Evolutionary conservation across 2,888 invertebrate genomes (phyloP), one percentile per base, ranked within the genome.

Genomic region (Hoplodrina blanda): DNA sequence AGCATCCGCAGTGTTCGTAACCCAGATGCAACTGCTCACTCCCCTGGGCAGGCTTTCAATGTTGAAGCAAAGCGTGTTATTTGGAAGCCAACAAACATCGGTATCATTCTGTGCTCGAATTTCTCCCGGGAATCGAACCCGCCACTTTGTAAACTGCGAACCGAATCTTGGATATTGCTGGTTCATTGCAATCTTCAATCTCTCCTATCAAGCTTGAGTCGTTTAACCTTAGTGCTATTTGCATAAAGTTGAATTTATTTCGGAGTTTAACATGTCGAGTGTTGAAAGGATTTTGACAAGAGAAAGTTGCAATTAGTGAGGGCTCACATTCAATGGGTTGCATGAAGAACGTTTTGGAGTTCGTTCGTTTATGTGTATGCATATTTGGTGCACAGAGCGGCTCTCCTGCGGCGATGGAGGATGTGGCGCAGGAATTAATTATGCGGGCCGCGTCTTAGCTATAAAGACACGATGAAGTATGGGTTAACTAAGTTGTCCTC

Each of bases 141-240:
- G 60, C 84, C 66, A 84, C 82, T 84, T 82, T 82, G 84, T 81
- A 73, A 78, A 79, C 64, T 78, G 75, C 69, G 66, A 56, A 52
- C 78, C 69, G 60, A 82, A 82, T 78, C 80, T 78, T 79, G n/a
- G 54, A 73, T 70, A 81, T 74, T 70, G 64, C 69, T 59, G 69
- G 69, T 62, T 62, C 65, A 71, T 68, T 78, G 71, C 71, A 71
- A 53, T 78, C 63, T 50, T 72, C 56, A 41, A 53, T 13, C 15
- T 19, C 44, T 41, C 2, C 3, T 11, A n/a, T 19, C 17, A 30
- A 46, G 8, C 33, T 0, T 44, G 60, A 66, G 30, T 60, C 7
- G 63, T 44, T 60, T 7, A 19, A 73, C 20, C 19, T 53, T 55
- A 33, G 0, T 0, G 0, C 1, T 4, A 4, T 17, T 0, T 0